Conservation (phyloP, 2,888 invertebrate species). For the Phasia obesa region DNA sequence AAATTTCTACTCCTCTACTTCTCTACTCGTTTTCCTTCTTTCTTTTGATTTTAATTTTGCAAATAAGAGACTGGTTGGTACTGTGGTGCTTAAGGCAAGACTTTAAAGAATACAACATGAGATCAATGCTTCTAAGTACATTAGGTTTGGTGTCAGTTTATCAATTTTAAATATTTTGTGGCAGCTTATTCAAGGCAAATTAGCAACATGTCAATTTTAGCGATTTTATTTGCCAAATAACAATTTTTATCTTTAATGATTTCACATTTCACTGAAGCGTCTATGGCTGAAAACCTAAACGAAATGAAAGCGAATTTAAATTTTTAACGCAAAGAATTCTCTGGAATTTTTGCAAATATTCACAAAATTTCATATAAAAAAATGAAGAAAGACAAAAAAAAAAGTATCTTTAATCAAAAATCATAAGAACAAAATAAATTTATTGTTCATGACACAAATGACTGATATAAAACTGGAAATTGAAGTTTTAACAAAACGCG, state of each 20-base stretch:
- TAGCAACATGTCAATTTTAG: slow-evolving; percentile 67
- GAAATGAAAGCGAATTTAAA: slow-evolving; percentile 44
- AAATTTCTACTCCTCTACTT: slow-evolving; percentile 15
- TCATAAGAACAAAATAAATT: slow-evolving; percentile 45
- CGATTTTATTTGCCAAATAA: slow-evolving; percentile 61
- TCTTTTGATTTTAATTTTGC: not conserved
- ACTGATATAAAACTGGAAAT: slow-evolving; percentile 45
- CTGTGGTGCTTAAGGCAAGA: slow-evolving; percentile 14
- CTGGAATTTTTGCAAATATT: slow-evolving; percentile 48
- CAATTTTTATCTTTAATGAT: slow-evolving; percentile 55
- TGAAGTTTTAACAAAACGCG: not conserved
- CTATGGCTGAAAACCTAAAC: not conserved
- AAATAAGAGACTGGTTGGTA: not conserved
- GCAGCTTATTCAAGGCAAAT: slow-evolving; percentile 68
- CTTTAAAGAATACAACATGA: slow-evolving; percentile 18
- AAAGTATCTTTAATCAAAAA: slow-evolving; percentile 41
- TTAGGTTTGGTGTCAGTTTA: slow-evolving; percentile 68
- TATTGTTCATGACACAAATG: slow-evolving; percentile 27
- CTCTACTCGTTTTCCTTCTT: not conserved
- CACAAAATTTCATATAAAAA: slow-evolving; percentile 24
- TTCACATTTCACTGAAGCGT: slow-evolving; percentile 45
- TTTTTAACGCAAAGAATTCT: slow-evolving; percentile 37
- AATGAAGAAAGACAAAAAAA: not conserved
- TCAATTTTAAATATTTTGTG: slow-evolving; percentile 68
- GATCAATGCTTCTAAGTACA: slow-evolving; percentile 66